Conservation (phyloP, 92 coral and sea anemone genomes). For the Porites rus region DNA sequence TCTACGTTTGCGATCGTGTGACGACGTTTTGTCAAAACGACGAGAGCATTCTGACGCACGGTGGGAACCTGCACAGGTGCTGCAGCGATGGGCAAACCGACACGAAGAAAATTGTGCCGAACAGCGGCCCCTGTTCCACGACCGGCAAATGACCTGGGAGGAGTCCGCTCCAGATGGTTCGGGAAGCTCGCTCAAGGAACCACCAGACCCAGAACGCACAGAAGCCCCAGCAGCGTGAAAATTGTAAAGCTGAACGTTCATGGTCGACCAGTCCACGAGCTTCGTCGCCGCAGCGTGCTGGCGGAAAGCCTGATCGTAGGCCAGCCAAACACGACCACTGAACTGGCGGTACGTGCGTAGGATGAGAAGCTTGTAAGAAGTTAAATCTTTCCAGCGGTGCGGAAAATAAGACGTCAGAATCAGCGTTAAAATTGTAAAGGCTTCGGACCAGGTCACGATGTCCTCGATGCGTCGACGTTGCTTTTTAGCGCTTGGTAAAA, state of each 20-base stretch:
- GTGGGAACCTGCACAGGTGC: too few species aligned
- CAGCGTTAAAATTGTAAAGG: too few species aligned
- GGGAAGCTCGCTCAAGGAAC: background rate
- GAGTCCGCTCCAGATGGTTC: conserved; percentile 38
- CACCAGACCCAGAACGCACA: conserved; percentile 7
- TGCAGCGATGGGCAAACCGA: too few species aligned
- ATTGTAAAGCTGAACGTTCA: conserved; percentile 51
- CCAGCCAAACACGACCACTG: conserved; percentile 8
- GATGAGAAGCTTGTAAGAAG: too few species aligned
- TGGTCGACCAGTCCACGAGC: conserved; percentile 45
- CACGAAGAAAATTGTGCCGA: too few species aligned
- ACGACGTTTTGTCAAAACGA: background rate
- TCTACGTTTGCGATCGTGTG: conserved; percentile 6
- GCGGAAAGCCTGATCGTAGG: conserved; percentile 65
- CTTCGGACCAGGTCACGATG: too few species aligned
- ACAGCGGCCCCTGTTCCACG: too few species aligned
- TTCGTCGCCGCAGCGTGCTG: conserved; percentile 59
- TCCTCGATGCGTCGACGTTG: too few species aligned
- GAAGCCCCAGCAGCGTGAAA: conserved; percentile 53
- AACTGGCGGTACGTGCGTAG: too few species aligned
- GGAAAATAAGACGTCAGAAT: too few species aligned
- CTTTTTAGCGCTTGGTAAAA: too few species aligned
- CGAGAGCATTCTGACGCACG: conserved; percentile 18
- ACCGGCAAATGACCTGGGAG: background rate
- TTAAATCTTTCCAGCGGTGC: too few species aligned